Evolutionary conservation across 2,113 vertebrate species (phyloP), one percentile per base, ranked within the genome.

Genomic region (Upupa epops): DNA sequence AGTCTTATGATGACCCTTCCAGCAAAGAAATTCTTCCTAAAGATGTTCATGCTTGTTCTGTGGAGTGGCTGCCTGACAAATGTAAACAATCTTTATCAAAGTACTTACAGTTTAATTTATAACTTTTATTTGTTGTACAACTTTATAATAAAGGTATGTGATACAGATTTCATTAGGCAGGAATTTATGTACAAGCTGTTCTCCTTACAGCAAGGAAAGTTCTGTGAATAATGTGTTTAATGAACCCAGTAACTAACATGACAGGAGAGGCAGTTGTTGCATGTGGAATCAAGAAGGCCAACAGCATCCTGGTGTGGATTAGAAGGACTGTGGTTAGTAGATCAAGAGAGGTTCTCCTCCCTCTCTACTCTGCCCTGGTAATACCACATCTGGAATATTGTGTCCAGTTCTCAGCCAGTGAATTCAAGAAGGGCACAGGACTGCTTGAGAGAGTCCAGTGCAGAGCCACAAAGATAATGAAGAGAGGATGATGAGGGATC

Each of bases 171-270:
- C 34, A 24, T 71, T 29, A 48, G 9, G 16, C 48, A 83, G 68
- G 28, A 31, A 40, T 70, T 37, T 37, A 11, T 40, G 21, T n/a
- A 81, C 9, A 73, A 80, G 28, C 5, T 48, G 10, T 17, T 83
- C 8, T 80, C 20, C 52, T 66, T 24, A 74, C 11, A 74, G 72
- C 17, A 73, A 58, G 29, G 26, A 46, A 65, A 80, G 14, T 2
- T 1, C 13, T 83, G 13, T 19, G 80, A 63, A 65, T 51, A 42
- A 11, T 5, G 5, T 42, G 10, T 61, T 83, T 66, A 85, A 78
- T 0, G 2, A 74, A 59, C 5, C 8, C 1, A 5, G 28, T 34
- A 78, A 46, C 14, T 48, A 78, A 65, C 29, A 3, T 17, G 26
- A 51, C 29, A 79, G 26, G 17, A 73, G 37, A 87, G 18, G 11